Conservation (phyloP, 2,888 invertebrate species). For the Nasonovia ribisnigri region DNA sequence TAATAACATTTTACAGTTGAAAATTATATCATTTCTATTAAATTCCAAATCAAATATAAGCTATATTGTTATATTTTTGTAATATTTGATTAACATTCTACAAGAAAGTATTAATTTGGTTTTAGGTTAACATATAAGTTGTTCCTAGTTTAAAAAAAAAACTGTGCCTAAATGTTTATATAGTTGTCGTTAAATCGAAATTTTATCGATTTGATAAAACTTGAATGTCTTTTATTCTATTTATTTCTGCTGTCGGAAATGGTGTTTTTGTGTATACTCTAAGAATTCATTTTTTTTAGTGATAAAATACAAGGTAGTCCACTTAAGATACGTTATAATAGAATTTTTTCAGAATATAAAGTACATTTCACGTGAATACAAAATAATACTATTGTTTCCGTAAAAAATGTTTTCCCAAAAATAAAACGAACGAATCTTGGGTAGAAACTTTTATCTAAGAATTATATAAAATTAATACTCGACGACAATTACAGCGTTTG, state of each 20-base stretch:
- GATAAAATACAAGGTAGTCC: neutral
- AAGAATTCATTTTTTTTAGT: neutral
- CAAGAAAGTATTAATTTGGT: no score
- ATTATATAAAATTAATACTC: neutral
- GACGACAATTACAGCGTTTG: neutral
- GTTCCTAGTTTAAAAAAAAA: neutral
- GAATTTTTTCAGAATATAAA: neutral
- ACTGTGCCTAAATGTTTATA: neutral
- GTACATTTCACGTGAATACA: neutral
- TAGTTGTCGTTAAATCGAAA: neutral
- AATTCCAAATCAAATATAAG: neutral
- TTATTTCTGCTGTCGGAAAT: neutral
- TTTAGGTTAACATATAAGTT: neutral
- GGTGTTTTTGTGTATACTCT: neutral
- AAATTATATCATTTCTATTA: neutral
- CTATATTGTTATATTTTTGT: neutral
- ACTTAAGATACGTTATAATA: conserved; percentile 10
- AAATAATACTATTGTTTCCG: neutral
- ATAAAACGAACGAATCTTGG: neutral
- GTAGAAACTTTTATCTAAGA: neutral
- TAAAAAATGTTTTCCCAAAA: neutral
- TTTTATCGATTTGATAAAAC: conserved; percentile 11
- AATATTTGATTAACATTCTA: neutral
- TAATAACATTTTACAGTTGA: neutral
- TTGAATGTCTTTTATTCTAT: neutral